Conservation (phyloP, 2,113 vertebrate genomes). For the Chaetodon trifascialis region DNA sequence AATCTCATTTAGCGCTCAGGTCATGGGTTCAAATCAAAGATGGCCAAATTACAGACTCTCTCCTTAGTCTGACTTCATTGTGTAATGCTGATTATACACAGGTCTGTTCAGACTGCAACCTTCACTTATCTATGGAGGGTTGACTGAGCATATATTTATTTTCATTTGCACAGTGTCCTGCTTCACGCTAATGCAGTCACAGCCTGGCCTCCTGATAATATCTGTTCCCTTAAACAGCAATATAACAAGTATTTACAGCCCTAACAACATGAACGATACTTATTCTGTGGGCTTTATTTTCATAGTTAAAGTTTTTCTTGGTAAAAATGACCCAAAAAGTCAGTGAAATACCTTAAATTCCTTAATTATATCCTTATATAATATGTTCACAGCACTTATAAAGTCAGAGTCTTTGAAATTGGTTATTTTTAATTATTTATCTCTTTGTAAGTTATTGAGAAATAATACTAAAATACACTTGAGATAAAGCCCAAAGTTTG, state of each 20-base stretch:
- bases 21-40: conserved; percentile 40
- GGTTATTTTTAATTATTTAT: no score
- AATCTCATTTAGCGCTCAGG: conserved; percentile 29
- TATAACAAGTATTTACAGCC: neutral
- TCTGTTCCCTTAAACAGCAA: no score
- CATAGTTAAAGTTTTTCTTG: neutral
- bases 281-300: neutral
- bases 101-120: conserved; percentile 18
- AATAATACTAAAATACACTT: no score
- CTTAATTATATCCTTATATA: neutral
- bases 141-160: conserved; percentile 23
- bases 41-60: conserved; percentile 15
- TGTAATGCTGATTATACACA: conserved; percentile 12
- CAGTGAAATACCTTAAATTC: neutral
- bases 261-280: neutral
- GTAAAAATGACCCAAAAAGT: neutral
- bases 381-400: no score
- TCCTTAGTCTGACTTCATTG: neutral
- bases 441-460: no score
- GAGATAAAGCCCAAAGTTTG: no score
- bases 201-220: neutral
- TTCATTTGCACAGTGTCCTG: neutral
- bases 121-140: conserved; percentile 9
- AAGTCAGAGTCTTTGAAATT: neutral
- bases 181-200: neutral